A percentile compares a stretch with the other conserved stretches of the same genome.
Conservation (phyloP, 92 coral and sea anemone genomes). For the Actinernus sp. region DNA sequence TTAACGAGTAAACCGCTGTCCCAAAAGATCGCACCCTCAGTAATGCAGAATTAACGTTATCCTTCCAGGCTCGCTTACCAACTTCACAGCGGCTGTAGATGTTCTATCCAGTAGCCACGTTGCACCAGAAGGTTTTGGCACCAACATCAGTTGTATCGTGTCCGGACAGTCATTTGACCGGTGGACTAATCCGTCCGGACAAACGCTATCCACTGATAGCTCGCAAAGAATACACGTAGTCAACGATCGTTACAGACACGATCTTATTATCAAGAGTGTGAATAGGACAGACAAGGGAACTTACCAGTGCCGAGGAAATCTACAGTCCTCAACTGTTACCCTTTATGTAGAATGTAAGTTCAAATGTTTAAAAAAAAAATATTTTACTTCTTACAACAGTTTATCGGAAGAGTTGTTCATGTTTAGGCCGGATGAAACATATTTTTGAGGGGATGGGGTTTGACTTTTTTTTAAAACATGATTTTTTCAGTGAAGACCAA, state of each 20-base stretch:
- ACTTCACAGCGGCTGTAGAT: not conserved
- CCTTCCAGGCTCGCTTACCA: too few relatives aligned
- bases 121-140: constrained; percentile 32
- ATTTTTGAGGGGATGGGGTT: too few relatives aligned
- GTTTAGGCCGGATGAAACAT: too few relatives aligned
- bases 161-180: constrained; percentile 40
- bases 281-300: constrained; percentile 59
- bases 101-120: constrained; percentile 12
- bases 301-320: constrained; percentile 62
- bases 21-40: too few relatives aligned
- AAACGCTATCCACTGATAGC: constrained; percentile 17
- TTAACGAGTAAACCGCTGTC: too few relatives aligned
- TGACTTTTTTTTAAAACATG: too few relatives aligned
- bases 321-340: constrained; percentile 11
- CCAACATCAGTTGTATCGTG: constrained; percentile 59
- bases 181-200: constrained; percentile 61
- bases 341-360: constrained; percentile 74
- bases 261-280: constrained; percentile 45
- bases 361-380: too few relatives aligned
- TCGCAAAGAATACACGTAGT: constrained; percentile 56
- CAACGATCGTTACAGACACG: constrained; percentile 22
- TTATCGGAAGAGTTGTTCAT: too few relatives aligned
- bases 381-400: too few relatives aligned
- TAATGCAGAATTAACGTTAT: too few relatives aligned
- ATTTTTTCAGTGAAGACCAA: too few relatives aligned